A percentile compares a stretch with the other conserved stretches of the same genome.
Evolutionary conservation across 2,797 vertebrate species (phyloP).

Genomic region (Helicolenus hilgendorfi): DNA sequence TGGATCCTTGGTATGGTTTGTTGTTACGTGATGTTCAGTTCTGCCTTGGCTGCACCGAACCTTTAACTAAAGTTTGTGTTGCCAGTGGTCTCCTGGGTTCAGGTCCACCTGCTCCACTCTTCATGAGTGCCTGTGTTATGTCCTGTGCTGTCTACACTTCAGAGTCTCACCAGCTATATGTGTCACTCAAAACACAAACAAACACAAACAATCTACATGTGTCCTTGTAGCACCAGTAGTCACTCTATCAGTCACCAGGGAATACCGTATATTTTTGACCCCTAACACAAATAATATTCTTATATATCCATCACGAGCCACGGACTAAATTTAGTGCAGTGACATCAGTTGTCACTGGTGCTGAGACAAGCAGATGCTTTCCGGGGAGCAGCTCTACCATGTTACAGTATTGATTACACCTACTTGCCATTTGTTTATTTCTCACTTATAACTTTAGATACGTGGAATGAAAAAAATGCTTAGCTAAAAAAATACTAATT

Average conservation of each 20-base stretch:
- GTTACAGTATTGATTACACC: conserved; percentile 20
- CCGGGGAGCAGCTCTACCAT: not conserved
- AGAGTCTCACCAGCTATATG: not conserved
- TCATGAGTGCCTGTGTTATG: not conserved
- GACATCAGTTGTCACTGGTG: conserved; percentile 61
- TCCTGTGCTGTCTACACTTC: not conserved
- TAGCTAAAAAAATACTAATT: not conserved
- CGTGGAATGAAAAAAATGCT: not conserved
- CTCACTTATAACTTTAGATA: not conserved
- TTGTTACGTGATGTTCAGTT: not conserved
- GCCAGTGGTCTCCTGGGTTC: not conserved
- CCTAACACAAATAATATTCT: conserved; percentile 8
- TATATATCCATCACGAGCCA: not conserved
- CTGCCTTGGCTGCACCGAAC: not conserved
- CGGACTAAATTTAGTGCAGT: conserved; percentile 36
- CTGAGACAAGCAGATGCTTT: conserved; percentile 31
- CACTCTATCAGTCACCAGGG: not conserved
- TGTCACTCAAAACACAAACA: not conserved
- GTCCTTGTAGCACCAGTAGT: not conserved
- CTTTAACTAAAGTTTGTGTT: not conserved
- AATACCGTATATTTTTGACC: conserved; percentile 9
- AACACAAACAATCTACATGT: not conserved
- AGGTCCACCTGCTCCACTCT: not conserved
- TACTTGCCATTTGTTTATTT: not conserved
- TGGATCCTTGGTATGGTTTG: not conserved